Base-by-base conservation (phyloP, 2,888 invertebrate genomes). In the Neoitamus cyanurus region DNA sequence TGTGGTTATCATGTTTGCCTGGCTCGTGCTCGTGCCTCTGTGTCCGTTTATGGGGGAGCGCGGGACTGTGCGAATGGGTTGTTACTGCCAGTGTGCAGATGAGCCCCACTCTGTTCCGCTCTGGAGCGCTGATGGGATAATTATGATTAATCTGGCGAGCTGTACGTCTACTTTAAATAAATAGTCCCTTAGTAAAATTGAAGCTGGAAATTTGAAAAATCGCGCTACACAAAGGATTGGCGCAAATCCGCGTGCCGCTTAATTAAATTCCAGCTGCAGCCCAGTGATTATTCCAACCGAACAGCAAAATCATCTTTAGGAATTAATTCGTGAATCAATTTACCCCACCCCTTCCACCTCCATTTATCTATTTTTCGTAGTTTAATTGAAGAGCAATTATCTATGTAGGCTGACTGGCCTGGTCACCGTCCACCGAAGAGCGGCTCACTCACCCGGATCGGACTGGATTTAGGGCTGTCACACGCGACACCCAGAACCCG, bases 381-480 rank as follows among this genome's bases (percentile, higher is more conserved):
- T 75, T 75, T 75, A 75, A 75, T 75, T 75, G 42, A 75, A 75
- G 75, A 75, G 75, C 75, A 75, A 75, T 75, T 75, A 75, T 42
- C 75, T 75, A 75, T 11, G 4, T 42, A 13, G n/a, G 25, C 15
- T 36, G 36, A 9, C 13, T 4, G 25, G 30, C 70, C 13, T 34
- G 34, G 34, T 34, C 34, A 34, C 25, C 20, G 25, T 15, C 20
- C 58, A 25, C 58, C 11, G 58, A 58, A 9, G 9, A 58, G 25
- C 9, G 58, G 58, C 2, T 58, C 25, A 25, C 25, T 58, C 11
- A 20, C 58, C 5, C 58, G 58, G 7, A 25, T 58, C 4, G 25
- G 20, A 25, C 6, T 58, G 58, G 73, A 20, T 36, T 3, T n/a
- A 2, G 11, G 36, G 7, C 37, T 42, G 37, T 42, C 25, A 37